phyloP scores from a whole-genome alignment of 2,888 invertebrate species.

The Rhingia campestris region DNA sequence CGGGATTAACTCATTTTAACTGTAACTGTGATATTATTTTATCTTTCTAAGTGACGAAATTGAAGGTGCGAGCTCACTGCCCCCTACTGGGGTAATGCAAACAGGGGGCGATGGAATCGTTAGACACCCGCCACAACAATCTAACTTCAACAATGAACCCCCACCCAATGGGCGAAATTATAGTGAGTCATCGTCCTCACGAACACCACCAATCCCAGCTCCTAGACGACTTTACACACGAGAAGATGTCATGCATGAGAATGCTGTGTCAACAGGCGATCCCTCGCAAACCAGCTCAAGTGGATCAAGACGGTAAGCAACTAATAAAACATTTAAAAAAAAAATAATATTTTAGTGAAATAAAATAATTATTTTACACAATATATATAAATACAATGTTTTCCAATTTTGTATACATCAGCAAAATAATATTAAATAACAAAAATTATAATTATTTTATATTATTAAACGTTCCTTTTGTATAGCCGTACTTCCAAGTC shows the following conservation, averaged over 20 bases:
- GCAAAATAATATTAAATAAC: no score
- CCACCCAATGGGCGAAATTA: conserved; percentile 26
- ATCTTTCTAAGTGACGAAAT: conserved; percentile 70
- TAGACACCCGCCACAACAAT: neutral
- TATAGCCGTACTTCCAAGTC: conserved; percentile 61
- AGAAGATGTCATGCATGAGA: conserved; percentile 89
- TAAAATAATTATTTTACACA: no score
- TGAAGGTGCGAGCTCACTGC: conserved; percentile 74
- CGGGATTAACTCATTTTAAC: neutral
- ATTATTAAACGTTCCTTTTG: neutral
- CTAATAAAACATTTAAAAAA: no score
- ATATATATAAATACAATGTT: no score
- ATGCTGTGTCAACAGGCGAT: conserved; percentile 88
- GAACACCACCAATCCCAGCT: conserved; percentile 46
- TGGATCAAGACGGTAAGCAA: conserved; percentile 50
- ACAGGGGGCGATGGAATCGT: conserved; percentile 31
- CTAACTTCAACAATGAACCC: conserved; percentile 25
- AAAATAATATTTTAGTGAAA: no score
- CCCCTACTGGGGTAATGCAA: conserved; percentile 40
- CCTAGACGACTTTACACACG: conserved; percentile 85
- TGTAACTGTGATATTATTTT: neutral
- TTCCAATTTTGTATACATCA: no score
- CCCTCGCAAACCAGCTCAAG: conserved; percentile 64
- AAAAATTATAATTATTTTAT: no score
- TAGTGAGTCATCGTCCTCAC: conserved; percentile 38